Conservation (phyloP, 2,797 vertebrate genomes). For the Leuciscus waleckii region DNA sequence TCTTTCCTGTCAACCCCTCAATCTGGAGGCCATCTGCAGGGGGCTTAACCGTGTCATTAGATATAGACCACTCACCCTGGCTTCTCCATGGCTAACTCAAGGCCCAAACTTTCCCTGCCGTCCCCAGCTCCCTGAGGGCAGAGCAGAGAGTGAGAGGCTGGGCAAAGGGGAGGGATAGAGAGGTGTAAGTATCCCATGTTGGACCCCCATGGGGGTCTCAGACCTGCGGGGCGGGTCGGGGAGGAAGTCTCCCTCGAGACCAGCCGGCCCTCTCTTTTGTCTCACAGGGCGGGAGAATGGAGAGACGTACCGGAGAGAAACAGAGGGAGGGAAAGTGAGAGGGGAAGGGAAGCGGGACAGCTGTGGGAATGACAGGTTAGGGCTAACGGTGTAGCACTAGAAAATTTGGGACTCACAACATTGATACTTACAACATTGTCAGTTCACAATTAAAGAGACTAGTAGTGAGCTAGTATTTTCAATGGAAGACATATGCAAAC, state of each 20-base stretch:
- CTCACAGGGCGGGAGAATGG: constrained; percentile 57
- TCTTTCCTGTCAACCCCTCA: constrained; percentile 65
- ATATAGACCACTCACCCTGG: constrained; percentile 66
- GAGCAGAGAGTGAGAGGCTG: constrained; percentile 53
- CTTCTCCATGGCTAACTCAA: constrained; percentile 56
- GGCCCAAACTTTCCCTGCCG: constrained; percentile 67
- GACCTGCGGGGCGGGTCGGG: constrained; percentile 61
- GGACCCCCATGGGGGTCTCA: constrained; percentile 64
- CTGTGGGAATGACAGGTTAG: constrained; percentile 58
- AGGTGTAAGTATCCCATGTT: constrained; percentile 64
- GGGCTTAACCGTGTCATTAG: constrained; percentile 80
- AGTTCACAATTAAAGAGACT: constrained; percentile 35
- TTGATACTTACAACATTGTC: constrained; percentile 33
- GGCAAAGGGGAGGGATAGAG: constrained; percentile 51
- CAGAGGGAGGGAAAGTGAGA: constrained; percentile 56
- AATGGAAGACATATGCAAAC: constrained; percentile 26
- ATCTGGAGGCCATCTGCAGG: constrained; percentile 83
- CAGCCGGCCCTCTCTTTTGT: constrained; percentile 63
- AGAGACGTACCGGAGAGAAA: constrained; percentile 46
- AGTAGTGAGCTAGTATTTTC: constrained; percentile 11
- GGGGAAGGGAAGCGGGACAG: constrained; percentile 51
- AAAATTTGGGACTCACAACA: constrained; percentile 23
- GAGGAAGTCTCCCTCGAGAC: constrained; percentile 65
- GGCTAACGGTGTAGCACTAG: constrained; percentile 15
- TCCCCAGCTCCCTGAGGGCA: constrained; percentile 61